Base-by-base conservation (phyloP, 1,140 invertebrate genomes). In the Lordiphosa collinella region DNA sequence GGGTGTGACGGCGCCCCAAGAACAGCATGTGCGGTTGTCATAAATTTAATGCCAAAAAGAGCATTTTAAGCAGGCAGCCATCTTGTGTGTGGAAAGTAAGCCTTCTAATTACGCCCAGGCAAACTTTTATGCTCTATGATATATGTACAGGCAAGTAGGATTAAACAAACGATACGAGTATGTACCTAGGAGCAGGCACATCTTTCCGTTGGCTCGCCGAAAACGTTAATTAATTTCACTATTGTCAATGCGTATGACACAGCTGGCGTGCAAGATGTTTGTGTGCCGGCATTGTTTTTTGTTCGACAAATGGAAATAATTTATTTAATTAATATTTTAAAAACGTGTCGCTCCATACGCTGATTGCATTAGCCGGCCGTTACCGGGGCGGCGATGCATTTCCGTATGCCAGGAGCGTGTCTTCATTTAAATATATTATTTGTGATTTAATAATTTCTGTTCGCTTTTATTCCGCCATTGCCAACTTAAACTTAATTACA, bases 11-110 rank as follows among this genome's bases (percentile, higher is more conserved):
- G 50, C 3, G 37, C 37, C 22, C 56, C 65, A 7, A 25, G 7
- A 66, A 73, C 70, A 80, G 60, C 75, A 80, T 74, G 75, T 79
- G 75, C 75, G 75, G 75, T 74, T 80, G 69, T 79, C 74, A 79
- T 80, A 80, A 80, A 80, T 80, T 75, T 80, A 70, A 80, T 69
- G 66, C 57, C 66, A 76, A 82, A 36, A 80, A 67, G 65, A 71
- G 76, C 61, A 80, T 82, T 75, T 80, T 75, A 73, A 74, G 65
- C 73, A 76, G 58, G 50, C 60, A 43, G 55, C 56, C 66, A 25
- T 40, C 51, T 34, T 54, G 40, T 36, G 62, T 37, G 63, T 32
- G 35, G 43, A 47, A 40, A 65, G 57, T 82, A 63, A 82, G 75
- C 62, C 75, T 73, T 79, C 75, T 74, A 79, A 79, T 79, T 80